Percentiles rank a stretch among this genome's conserved stretches.
phyloP scores from a whole-genome alignment of 2,113 vertebrate species.

The Synodontis membranacea region DNA sequence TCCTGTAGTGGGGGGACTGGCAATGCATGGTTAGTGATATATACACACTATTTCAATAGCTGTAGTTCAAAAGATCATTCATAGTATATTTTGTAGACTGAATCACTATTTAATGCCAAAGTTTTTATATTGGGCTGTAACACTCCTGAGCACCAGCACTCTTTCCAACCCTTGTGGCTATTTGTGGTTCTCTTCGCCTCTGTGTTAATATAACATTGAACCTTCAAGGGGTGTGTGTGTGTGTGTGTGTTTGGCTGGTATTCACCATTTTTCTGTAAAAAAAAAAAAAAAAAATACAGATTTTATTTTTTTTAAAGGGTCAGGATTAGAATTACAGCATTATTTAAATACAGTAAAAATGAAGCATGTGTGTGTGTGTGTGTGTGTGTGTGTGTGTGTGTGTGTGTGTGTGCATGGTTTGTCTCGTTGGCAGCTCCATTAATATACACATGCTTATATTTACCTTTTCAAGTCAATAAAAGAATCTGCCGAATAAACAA shows the following conservation, averaged over 20 bases:
- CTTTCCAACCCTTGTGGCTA: not conserved
- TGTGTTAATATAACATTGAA: not conserved
- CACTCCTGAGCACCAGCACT: not conserved
- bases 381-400: not conserved
- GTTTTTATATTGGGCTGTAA: not conserved
- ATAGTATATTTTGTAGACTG: not conserved
- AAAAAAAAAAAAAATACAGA: no score
- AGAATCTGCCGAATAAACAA: not conserved
- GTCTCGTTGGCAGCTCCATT: not conserved
- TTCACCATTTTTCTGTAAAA: not conserved
- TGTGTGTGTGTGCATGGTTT: not conserved
- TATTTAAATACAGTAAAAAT: no score
- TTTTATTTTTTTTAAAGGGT: no score
- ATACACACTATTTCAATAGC: conserved; percentile 4
- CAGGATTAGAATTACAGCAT: no score
- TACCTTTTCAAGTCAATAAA: not conserved
- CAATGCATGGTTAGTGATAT: not conserved
- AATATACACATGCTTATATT: not conserved
- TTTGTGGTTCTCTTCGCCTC: not conserved
- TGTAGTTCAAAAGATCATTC: not conserved
- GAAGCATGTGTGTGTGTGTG: not conserved
- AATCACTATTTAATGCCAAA: not conserved
- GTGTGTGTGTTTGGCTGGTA: not conserved
- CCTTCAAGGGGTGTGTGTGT: not conserved
- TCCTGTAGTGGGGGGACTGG: not conserved